Base-by-base conservation (phyloP, 64 coral and sea anemone species). In the Pocillopora verrucosa region DNA sequence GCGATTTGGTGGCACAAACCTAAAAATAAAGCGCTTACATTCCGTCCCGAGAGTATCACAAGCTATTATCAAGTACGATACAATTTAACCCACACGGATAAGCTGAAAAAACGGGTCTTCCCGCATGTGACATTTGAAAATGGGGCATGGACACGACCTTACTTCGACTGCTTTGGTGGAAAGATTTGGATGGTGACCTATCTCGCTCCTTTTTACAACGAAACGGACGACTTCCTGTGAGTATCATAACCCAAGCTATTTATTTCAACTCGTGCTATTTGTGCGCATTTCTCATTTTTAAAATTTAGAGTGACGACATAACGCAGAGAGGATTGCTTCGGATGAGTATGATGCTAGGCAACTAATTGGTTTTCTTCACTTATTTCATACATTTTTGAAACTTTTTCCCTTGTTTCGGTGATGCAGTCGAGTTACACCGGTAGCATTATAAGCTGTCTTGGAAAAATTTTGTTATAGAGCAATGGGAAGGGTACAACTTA, bases 151-250 rank as follows among this genome's bases (percentile, higher is more conserved):
- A 98, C 93, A 10, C 93, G 92, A 13, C 92, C 92, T 12, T 98
- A 98, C 38, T 98, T 88, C 61, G 92, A 98, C 59, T 98, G 96
- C 79, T 94, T 98, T 89, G 96, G 92, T 36, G 96, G 96, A 13
- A 94, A 98, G 87, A 86, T 92, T n/a, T 98, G 96, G 96, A 94
- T 98, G 92, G 74, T 98, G 9, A 98, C 96, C 4, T 98, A 94
- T 68, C 65, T 98, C 26, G 96, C 90, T 6, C 96, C 96, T 20
- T 98, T 98, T 65, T 98, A 88, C 72, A 92, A 98, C 82, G 89
- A 94, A 76, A 76, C 56, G 0, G 80, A 90, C 72, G 85, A 90
- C 15, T 98, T 98, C 83, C 87, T 98, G 96, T 98, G 88, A 98
- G 96, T 98, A 93, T 13, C 4, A 20, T 19, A 2, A 77, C 41